Conservation (phyloP, 2,888 invertebrate genomes). For the Philereme transversata region DNA sequence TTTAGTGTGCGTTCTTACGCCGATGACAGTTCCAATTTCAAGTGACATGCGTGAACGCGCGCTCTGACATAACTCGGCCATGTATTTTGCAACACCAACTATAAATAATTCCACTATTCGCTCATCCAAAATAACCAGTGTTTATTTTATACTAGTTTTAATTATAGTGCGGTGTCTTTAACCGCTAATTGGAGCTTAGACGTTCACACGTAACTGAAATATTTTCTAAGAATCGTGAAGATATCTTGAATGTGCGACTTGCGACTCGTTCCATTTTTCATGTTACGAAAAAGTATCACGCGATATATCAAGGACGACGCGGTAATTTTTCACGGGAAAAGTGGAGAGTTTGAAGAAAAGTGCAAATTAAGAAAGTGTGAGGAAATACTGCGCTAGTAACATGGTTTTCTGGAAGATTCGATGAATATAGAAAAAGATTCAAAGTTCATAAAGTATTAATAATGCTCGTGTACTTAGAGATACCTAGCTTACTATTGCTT, state of each 20-base stretch:
- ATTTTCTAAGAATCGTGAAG: constrained; percentile 38
- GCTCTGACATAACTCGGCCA: constrained; percentile 80
- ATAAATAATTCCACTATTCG: constrained; percentile 71
- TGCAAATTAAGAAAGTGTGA: constrained; percentile 24
- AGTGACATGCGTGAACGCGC: constrained; percentile 45
- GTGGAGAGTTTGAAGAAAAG: constrained; percentile 23
- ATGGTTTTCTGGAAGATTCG: constrained; percentile 33
- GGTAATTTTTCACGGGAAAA: constrained; percentile 40
- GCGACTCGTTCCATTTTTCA: constrained; percentile 37
- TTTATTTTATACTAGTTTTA: constrained; percentile 68
- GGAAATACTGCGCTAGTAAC: constrained; percentile 46
- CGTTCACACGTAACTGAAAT: constrained; percentile 50
- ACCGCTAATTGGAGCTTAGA: constrained; percentile 75
- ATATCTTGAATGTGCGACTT: constrained; percentile 17
- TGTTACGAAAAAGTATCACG: constrained; percentile 40
- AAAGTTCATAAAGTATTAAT: too few species aligned
- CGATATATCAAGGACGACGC: constrained; percentile 60
- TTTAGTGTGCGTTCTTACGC: constrained; percentile 17
- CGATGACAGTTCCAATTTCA: constrained; percentile 47
- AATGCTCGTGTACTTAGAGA: too few species aligned
- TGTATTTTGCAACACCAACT: constrained; percentile 76
- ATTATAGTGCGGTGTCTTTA: constrained; percentile 77
- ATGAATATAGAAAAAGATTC: too few species aligned
- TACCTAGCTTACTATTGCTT: too few species aligned
- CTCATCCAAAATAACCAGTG: constrained; percentile 69